phyloP scores from a whole-genome alignment of 2,797 vertebrate species.

The Macropodus opercularis region DNA sequence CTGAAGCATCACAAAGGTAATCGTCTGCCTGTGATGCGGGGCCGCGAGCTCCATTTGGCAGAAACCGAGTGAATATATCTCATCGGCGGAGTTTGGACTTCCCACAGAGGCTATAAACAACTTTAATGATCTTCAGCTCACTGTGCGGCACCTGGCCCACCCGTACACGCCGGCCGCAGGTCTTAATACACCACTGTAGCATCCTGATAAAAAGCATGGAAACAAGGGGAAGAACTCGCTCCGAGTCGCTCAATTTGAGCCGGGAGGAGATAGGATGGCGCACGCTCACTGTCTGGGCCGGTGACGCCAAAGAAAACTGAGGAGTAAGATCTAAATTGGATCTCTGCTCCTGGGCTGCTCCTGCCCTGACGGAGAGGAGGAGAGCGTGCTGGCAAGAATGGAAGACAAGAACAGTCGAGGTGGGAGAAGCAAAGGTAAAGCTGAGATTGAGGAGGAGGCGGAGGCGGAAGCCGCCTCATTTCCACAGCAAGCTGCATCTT shows the following conservation, averaged over 20 bases:
- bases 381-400: conserved; percentile 48
- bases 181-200: conserved; percentile 56
- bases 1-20: conserved; percentile 59
- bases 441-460: conserved; percentile 37
- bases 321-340: conserved; percentile 82
- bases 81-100: conserved; percentile 55
- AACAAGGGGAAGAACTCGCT: conserved; percentile 58
- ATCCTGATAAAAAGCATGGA: conserved; percentile 66
- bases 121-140: conserved; percentile 67
- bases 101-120: conserved; percentile 68
- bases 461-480: conserved; percentile 22
- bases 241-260: conserved; percentile 55
- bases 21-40: conserved; percentile 53
- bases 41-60: conserved; percentile 55
- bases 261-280: conserved; percentile 62
- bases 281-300: conserved; percentile 37
- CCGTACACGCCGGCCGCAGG: conserved; percentile 11
- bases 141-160: conserved; percentile 25
- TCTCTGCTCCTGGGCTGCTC: conserved; percentile 73
- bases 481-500: conserved; percentile 45
- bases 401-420: conserved; percentile 28
- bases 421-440: conserved; percentile 47
- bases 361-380: conserved; percentile 49
- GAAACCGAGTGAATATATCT: conserved; percentile 57
- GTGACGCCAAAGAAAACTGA: conserved; percentile 45